Conservation (phyloP, 2,888 invertebrate genomes). For the Eilema griseolum region DNA sequence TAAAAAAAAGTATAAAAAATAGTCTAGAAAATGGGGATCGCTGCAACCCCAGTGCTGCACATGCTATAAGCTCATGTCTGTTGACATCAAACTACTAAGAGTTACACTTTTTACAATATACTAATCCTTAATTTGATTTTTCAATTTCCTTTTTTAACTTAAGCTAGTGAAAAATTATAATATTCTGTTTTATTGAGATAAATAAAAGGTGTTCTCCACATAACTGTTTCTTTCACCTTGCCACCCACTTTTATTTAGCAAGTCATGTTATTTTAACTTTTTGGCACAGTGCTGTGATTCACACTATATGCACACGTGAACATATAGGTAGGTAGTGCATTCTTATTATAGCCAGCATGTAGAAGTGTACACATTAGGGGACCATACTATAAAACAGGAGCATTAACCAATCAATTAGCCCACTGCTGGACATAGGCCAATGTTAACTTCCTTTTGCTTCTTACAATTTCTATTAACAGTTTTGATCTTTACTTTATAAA, state of each 20-base stretch:
- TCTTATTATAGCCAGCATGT: slow-evolving; percentile 3
- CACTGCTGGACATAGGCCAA: too few relatives aligned
- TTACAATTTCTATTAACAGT: too few relatives aligned
- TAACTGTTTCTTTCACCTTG: slow-evolving; percentile 70
- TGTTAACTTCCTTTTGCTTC: too few relatives aligned
- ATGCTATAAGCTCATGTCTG: slow-evolving; percentile 31
- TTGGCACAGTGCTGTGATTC: slow-evolving; percentile 66
- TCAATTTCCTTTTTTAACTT: slow-evolving; percentile 76
- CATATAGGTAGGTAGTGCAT: slow-evolving; percentile 19
- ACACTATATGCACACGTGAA: slow-evolving; percentile 36
- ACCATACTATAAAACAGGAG: neutral
- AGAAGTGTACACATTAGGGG: neutral
- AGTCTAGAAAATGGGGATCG: slow-evolving; percentile 61
- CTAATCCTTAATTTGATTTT: slow-evolving; percentile 73
- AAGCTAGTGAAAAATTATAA: slow-evolving; percentile 84
- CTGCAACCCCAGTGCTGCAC: slow-evolving; percentile 50
- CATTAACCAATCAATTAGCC: neutral
- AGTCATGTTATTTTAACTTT: slow-evolving; percentile 75
- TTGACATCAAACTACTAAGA: slow-evolving; percentile 51
- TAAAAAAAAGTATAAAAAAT: slow-evolving; percentile 52
- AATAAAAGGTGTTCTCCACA: slow-evolving; percentile 82
- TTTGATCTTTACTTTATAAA: too few relatives aligned
- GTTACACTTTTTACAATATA: slow-evolving; percentile 69
- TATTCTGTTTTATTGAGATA: slow-evolving; percentile 85
- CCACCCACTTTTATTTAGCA: slow-evolving; percentile 68